These are phyloP conservation scores for Ophion slaviceki DNA, from an alignment of 2,888 invertebrate genomes.

Conservation along the genomic window DNA sequence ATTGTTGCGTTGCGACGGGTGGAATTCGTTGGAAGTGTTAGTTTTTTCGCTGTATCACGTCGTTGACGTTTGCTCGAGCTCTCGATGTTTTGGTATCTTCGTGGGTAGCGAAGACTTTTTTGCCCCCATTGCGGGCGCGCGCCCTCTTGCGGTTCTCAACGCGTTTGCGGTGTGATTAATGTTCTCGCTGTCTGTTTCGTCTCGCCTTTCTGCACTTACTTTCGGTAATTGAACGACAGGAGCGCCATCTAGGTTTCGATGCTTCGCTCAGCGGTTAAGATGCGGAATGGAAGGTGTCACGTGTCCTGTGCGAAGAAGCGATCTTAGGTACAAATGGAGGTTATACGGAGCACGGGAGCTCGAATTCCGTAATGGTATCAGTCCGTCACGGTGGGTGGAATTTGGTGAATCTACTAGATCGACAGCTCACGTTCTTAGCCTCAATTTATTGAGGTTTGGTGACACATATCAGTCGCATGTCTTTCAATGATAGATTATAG, in stretches of 20 bases:
- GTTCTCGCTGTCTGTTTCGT: not conserved
- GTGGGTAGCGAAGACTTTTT: not conserved
- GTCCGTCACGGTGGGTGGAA: too few relatives aligned
- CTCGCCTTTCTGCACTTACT: not conserved
- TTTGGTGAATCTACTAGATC: too few relatives aligned
- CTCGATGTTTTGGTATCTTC: not conserved
- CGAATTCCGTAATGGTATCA: too few relatives aligned
- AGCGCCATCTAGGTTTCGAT: not conserved
- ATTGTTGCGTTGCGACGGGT: not conserved
- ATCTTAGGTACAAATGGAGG: too few relatives aligned
- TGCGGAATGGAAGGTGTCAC: too few relatives aligned
- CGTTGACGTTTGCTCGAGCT: not conserved
- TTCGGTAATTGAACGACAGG: not conserved
- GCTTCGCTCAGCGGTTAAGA: too few relatives aligned
- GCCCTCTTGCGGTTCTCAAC: not conserved
- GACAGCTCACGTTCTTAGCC: too few relatives aligned
- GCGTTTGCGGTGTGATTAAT: not conserved
- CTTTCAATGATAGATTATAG: too few relatives aligned
- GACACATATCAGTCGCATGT: too few relatives aligned
- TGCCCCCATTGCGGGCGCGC: not conserved
- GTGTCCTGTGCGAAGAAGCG: too few relatives aligned
- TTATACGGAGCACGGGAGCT: too few relatives aligned
- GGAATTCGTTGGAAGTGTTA: not conserved
- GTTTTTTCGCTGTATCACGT: not conserved
- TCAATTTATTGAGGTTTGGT: too few relatives aligned